These are phyloP conservation scores for Nesidiocoris tenuis DNA, from an alignment of 2,888 invertebrate genomes.

Conservation along the genomic window DNA sequence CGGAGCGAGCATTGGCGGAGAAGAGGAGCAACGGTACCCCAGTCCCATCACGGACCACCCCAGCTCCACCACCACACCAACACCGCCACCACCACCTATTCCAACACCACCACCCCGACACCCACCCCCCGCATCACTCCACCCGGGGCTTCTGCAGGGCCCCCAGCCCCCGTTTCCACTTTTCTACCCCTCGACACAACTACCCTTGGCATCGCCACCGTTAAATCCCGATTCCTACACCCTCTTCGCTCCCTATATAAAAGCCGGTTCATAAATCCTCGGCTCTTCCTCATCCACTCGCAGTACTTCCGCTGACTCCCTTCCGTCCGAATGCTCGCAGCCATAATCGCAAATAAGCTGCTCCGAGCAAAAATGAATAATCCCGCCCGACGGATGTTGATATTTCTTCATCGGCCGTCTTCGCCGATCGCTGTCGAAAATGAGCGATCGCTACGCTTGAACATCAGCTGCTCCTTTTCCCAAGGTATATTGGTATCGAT, in stretches of 20 bases:
- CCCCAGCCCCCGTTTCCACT: too few relatives aligned
- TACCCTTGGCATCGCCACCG: not conserved
- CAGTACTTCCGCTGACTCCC: not conserved
- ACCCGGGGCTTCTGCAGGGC: too few relatives aligned
- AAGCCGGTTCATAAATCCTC: not conserved
- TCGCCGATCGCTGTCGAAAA: too few relatives aligned
- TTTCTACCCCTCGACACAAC: not conserved
- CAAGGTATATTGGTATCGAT: not conserved
- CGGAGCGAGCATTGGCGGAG: slow-evolving; percentile 14
- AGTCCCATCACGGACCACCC: too few relatives aligned
- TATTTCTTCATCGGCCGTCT: not conserved
- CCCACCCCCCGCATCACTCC: too few relatives aligned
- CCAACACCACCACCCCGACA: too few relatives aligned
- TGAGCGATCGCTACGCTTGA: not conserved
- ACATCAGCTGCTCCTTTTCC: slow-evolving; percentile 1
- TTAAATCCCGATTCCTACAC: not conserved
- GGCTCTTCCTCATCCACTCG: not conserved
- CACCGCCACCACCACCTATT: too few relatives aligned
- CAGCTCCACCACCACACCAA: too few relatives aligned
- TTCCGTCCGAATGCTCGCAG: not conserved
- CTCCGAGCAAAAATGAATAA: not conserved
- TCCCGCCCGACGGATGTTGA: not conserved
- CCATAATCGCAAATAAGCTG: not conserved
- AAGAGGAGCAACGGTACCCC: slow-evolving; percentile 5
- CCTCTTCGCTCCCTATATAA: not conserved